Evolutionary conservation across 2,113 vertebrate genomes (phyloP).

Genomic region (Xiphias gladius): DNA sequence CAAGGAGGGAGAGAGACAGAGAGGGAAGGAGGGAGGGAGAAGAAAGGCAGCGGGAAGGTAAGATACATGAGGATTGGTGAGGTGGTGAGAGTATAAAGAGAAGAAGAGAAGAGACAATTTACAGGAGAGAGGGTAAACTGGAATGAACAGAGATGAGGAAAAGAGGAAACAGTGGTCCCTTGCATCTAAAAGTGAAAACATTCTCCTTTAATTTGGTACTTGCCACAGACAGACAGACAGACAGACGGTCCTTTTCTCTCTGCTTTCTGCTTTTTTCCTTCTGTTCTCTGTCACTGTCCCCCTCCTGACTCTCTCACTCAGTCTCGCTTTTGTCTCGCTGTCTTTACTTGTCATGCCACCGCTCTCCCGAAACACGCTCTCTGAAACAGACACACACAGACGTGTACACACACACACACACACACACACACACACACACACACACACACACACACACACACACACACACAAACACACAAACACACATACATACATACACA

Average conservation of each 20-base stretch:
- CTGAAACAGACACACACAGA: neutral
- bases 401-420: neutral
- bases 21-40: neutral
- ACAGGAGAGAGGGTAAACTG: neutral
- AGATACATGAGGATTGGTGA: neutral
- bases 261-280: neutral
- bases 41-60: neutral
- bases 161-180: neutral
- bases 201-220: neutral
- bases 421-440: constrained; percentile 5
- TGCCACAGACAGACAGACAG: constrained; percentile 11
- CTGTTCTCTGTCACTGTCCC: neutral
- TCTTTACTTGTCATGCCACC: constrained; percentile 6
- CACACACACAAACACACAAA: neutral
- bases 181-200: neutral
- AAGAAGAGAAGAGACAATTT: neutral
- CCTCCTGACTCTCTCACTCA: neutral
- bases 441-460: constrained; percentile 1
- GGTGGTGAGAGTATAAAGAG: neutral
- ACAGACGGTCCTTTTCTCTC: neutral
- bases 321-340: constrained; percentile 32
- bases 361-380: constrained; percentile 3
- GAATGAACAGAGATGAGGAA: neutral
- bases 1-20: constrained; percentile 12
- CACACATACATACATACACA: neutral